These are phyloP conservation scores for Drosophila meridiana DNA, from an alignment of 2,888 invertebrate genomes.

Conservation along the genomic window DNA sequence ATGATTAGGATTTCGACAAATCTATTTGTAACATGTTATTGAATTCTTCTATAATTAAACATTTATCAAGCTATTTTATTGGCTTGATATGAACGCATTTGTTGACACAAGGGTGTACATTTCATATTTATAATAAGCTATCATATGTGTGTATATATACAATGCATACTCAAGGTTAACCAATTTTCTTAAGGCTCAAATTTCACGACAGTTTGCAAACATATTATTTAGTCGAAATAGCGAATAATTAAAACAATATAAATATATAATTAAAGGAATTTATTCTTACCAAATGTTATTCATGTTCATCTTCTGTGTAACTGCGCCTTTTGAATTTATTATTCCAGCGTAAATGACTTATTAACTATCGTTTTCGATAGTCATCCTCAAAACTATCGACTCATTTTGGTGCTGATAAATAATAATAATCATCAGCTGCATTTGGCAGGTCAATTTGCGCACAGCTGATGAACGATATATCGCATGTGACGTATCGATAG, in stretches of 20 bases:
- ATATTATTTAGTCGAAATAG: background rate
- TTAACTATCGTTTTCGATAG: background rate
- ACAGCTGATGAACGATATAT: slow-evolving; percentile 31
- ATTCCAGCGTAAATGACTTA: background rate
- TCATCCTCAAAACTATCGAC: background rate
- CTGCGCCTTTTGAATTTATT: background rate
- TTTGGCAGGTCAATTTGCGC: background rate
- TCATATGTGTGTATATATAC: background rate
- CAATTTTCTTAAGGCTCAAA: background rate
- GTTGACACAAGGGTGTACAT: background rate
- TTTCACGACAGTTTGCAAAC: background rate
- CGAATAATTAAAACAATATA: background rate
- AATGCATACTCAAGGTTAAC: background rate
- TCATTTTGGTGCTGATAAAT: background rate
- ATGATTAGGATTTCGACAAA: background rate
- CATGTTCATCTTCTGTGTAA: background rate
- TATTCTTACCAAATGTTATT: background rate
- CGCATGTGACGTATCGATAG: slow-evolving; percentile 14
- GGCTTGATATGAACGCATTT: background rate
- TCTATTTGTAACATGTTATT: background rate
- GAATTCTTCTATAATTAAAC: too few species aligned
- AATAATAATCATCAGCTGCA: slow-evolving; percentile 13
- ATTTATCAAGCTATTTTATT: too few species aligned
- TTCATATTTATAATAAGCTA: background rate
- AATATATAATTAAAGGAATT: background rate